A percentile compares a stretch with the other conserved stretches of the same genome.
phyloP scores from a whole-genome alignment of 2,797 vertebrate genomes.

The Schizothorax lantsangensis region DNA sequence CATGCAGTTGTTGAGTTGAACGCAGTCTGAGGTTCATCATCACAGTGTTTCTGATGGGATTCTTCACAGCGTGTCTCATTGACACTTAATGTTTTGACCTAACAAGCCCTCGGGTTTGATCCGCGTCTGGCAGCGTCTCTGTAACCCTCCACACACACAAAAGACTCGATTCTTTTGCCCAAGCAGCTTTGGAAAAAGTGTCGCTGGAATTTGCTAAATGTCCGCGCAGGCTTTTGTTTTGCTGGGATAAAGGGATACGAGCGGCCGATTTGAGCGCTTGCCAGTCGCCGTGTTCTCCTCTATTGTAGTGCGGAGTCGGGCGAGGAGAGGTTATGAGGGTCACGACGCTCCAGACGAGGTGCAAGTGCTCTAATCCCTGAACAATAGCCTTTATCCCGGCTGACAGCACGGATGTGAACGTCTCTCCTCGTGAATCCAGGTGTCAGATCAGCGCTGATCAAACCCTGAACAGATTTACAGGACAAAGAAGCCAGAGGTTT shows the following conservation, averaged over 20 bases:
- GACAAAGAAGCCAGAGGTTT: not conserved
- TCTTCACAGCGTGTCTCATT: conserved; percentile 17
- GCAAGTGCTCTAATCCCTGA: conserved; percentile 78
- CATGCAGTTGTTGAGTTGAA: not conserved
- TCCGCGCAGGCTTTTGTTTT: conserved; percentile 63
- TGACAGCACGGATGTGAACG: conserved; percentile 81
- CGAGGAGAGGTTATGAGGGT: conserved; percentile 67
- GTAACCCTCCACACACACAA: conserved; percentile 59
- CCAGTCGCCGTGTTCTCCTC: conserved; percentile 16
- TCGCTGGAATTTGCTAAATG: conserved; percentile 68
- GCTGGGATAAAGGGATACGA: conserved; percentile 75
- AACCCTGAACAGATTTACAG: not conserved
- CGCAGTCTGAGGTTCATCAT: conserved; percentile 31
- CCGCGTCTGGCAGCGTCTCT: conserved; percentile 64
- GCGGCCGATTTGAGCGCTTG: conserved; percentile 74
- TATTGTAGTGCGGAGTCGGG: conserved; percentile 43
- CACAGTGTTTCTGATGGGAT: conserved; percentile 25
- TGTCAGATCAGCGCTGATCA: conserved; percentile 51
- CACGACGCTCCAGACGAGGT: conserved; percentile 70
- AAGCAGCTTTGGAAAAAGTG: conserved; percentile 50
- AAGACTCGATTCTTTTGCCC: conserved; percentile 60
- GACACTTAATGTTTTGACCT: conserved; percentile 56
- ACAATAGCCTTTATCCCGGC: conserved; percentile 83
- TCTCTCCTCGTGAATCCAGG: conserved; percentile 6
- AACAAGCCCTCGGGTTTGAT: conserved; percentile 52